Evolutionary conservation across 2,113 vertebrate species (phyloP), one percentile per base, ranked within the genome.

Genomic region (Atractosteus spatula): DNA sequence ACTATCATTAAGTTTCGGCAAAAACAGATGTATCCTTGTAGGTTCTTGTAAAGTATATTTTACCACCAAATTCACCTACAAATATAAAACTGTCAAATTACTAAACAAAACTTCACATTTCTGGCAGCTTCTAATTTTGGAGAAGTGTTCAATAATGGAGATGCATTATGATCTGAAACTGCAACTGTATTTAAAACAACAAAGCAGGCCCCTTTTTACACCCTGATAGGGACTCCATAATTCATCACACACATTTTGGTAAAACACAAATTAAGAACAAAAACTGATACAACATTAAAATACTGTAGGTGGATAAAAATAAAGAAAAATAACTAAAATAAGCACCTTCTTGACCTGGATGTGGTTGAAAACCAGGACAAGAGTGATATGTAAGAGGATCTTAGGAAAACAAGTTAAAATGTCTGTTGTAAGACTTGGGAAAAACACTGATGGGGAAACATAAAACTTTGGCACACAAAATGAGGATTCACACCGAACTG

Each of bases 391-490:
- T 44, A 7, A 47, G 54, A 13, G 66, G 57, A 59, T 17, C 14
- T 3, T 45, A 78, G 71, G 74, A 79, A 79, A 85, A 75, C 2
- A 1, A 5, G 10, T 51, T 51, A 5, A 51, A 51, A 51, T 5
- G 47, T 51, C 29, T 29, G 29, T 51, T 7, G 47, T 5, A 51
- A 7, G 47, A 51, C 47, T 14, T 62, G 59, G 13, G 3, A 29
- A 14, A 29, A 62, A 7, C 17, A 62, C 13, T 62, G 13, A 62
- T 29, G 29, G 14, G 69, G 77, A 79, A 74, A 86, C 86, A 83
- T 66, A 75, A 29, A 88, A 91, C 88, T 91, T 92, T 91, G 90
- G 90, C 88, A 90, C 85, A 83, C 69, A 78, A 79, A 83, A 79
- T 83, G 81, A 86, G 78, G 81, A 78, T 75, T 75, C 45, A 54